Conservation (phyloP, 1,140 invertebrate genomes). For the Mylabris phalerata region DNA sequence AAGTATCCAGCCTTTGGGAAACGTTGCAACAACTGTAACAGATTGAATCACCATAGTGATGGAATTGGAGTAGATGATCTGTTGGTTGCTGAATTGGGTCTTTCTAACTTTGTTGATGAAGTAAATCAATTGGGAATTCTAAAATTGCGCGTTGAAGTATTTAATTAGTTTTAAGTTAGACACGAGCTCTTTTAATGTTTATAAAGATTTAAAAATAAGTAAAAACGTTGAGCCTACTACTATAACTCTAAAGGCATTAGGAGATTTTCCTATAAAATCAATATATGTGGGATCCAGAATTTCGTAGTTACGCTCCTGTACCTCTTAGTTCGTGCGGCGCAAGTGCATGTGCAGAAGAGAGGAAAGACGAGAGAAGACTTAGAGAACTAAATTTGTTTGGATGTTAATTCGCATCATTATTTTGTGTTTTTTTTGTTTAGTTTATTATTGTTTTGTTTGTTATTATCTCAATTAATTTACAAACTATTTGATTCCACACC, state of each 20-base stretch:
- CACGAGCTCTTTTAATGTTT: constrained; percentile 5
- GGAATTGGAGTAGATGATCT: not conserved
- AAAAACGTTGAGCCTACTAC: constrained; percentile 1
- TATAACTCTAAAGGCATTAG: constrained; percentile 8
- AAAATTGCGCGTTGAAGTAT: not conserved
- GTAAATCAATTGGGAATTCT: not conserved
- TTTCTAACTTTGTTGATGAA: not conserved
- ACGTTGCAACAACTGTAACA: constrained; percentile 5
- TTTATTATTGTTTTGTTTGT: no score
- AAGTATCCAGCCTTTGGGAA: constrained; percentile 7
- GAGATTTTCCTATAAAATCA: constrained; percentile 4
- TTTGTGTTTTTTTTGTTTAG: no score
- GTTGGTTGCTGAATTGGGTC: not conserved
- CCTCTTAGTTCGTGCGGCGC: no score
- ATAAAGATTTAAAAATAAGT: not conserved
- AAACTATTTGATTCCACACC: no score
- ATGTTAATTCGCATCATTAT: no score
- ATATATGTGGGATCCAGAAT: no score
- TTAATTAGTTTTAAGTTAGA: constrained; percentile 7
- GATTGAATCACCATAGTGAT: constrained; percentile 8
- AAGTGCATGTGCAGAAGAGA: no score
- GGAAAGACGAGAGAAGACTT: no score
- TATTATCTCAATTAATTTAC: no score
- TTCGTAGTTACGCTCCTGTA: no score
- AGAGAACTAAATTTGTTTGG: no score